Conservation (phyloP, 2,797 vertebrate genomes). For the Loriculus beryllinus region DNA sequence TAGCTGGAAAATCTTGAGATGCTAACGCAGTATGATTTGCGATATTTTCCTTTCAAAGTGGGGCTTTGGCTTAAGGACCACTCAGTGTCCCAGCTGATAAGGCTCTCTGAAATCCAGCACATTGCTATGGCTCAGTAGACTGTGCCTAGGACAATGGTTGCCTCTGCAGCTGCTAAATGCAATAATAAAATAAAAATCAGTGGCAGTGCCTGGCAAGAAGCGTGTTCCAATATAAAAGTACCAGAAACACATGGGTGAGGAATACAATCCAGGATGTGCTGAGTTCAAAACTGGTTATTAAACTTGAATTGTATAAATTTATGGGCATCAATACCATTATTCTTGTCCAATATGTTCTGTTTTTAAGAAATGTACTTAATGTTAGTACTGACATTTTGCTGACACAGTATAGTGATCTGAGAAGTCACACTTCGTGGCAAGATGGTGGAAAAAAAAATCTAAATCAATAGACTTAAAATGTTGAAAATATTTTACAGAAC, state of each 20-base stretch:
- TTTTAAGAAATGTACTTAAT: background rate
- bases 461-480: background rate
- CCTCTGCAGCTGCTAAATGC: background rate
- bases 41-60: slow-evolving; percentile 6
- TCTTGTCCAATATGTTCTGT: background rate
- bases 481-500: background rate
- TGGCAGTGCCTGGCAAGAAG: background rate
- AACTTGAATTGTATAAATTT: background rate
- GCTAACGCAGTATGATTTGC: background rate
- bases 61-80: slow-evolving; percentile 13
- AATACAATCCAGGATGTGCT: background rate
- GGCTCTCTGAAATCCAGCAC: background rate
- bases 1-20: slow-evolving; percentile 5
- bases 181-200: background rate
- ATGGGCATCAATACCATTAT: background rate
- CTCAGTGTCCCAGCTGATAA: background rate
- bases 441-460: background rate
- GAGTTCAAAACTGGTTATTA: background rate
- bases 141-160: background rate
- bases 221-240: background rate
- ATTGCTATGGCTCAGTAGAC: background rate
- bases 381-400: background rate
- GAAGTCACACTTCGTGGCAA: background rate
- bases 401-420: background rate
- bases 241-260: background rate